Evolutionary conservation across 2,797 vertebrate species (phyloP).

Genomic region (Brachyalestes nurse): DNA sequence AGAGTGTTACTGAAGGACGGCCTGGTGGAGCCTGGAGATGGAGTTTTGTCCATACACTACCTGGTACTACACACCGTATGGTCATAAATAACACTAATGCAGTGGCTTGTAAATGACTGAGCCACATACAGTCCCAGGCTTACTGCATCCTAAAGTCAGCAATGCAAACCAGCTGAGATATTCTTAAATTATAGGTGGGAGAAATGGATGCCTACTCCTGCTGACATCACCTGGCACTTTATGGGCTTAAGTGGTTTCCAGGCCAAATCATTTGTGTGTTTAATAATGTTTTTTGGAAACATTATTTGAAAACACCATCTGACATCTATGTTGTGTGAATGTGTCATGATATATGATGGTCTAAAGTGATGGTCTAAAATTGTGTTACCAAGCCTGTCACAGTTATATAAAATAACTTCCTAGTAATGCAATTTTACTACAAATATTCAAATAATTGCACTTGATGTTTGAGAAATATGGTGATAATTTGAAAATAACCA

Average conservation of each 20-base stretch:
- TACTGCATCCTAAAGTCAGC: not conserved
- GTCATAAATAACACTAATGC: not conserved
- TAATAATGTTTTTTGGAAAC: no score
- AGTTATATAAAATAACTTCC: no score
- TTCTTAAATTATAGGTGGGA: not conserved
- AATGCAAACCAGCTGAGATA: not conserved
- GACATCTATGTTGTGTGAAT: no score
- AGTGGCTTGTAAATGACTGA: not conserved
- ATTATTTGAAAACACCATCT: no score
- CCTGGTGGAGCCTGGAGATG: constrained; percentile 89
- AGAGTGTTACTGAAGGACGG: constrained; percentile 91
- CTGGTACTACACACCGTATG: constrained; percentile 68
- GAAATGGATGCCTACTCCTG: not conserved
- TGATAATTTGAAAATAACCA: no score
- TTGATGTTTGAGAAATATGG: no score
- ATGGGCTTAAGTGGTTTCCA: not conserved
- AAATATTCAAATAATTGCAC: no score
- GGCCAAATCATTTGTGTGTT: not conserved
- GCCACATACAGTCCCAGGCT: no score
- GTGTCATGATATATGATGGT: no score
- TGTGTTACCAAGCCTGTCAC: no score
- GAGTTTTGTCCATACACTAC: constrained; percentile 92
- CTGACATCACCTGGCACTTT: not conserved
- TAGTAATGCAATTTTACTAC: no score
- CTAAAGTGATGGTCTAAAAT: no score